Conservation (phyloP, 2,797 vertebrate species). For the Pseudochaenichthys georgianus region DNA sequence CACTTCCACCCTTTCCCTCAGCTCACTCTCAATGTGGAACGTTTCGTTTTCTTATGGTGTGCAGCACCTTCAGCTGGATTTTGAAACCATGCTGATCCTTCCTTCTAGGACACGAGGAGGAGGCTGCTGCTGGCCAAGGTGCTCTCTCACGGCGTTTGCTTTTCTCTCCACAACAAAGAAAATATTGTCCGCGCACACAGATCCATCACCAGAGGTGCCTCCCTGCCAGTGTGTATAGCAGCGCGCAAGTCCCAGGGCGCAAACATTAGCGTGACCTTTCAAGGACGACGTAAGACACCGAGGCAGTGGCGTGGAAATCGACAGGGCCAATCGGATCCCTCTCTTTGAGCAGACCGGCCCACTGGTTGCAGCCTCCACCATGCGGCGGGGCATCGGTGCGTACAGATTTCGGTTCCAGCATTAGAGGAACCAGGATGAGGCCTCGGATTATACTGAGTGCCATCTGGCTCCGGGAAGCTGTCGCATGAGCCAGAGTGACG, state of each 20-base stretch:
- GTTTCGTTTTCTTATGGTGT: not conserved
- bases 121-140: not conserved
- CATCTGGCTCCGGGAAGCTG: slow-evolving; percentile 62
- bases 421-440: slow-evolving; percentile 27
- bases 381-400: slow-evolving; percentile 22
- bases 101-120: not conserved
- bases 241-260: not conserved
- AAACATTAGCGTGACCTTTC: not conserved
- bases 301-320: not conserved
- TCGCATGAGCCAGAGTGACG: slow-evolving; percentile 57
- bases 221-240: not conserved
- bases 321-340: not conserved
- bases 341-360: not conserved
- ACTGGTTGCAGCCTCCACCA: not conserved
- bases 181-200: not conserved
- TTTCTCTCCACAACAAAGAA: not conserved
- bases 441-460: slow-evolving; percentile 39
- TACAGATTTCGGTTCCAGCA: slow-evolving; percentile 16
- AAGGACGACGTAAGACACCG: not conserved
- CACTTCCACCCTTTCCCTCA: not conserved
- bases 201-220: not conserved
- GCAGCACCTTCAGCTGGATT: too few species aligned
- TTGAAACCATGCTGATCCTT: not conserved
- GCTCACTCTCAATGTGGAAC: not conserved
- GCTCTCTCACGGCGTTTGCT: not conserved